phyloP scores from a whole-genome alignment of 1,140 invertebrate species.

The Anastrepha ludens region DNA sequence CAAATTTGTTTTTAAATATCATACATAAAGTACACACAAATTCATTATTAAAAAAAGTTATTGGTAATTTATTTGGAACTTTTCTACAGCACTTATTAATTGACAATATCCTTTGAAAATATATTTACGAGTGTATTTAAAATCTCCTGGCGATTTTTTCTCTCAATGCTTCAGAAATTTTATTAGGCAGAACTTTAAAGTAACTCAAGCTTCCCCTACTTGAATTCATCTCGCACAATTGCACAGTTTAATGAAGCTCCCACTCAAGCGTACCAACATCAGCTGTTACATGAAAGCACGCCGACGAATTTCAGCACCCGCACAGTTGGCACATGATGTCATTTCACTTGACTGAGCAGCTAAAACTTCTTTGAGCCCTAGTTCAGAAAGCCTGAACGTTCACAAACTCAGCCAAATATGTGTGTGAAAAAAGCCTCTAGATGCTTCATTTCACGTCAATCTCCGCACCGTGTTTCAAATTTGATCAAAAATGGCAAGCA shows the following conservation, averaged over 20 bases:
- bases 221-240: not conserved
- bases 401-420: not conserved
- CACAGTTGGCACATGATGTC: constrained; percentile 68
- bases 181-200: not conserved
- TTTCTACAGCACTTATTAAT: too few species aligned
- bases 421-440: not conserved
- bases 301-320: constrained; percentile 1
- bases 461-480: not conserved
- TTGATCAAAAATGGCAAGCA: not conserved
- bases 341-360: constrained; percentile 67
- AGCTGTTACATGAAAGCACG: constrained; percentile 54
- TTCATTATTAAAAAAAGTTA: too few species aligned
- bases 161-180: not conserved
- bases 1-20: too few species aligned
- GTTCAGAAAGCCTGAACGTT: not conserved
- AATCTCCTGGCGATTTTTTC: too few species aligned
- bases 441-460: not conserved
- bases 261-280: constrained; percentile 36
- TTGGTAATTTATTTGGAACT: too few species aligned
- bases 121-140: too few species aligned
- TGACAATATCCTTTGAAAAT: too few species aligned
- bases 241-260: constrained; percentile 18
- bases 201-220: not conserved
- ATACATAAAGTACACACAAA: too few species aligned
- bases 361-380: not conserved